Evolutionary conservation across 2,888 invertebrate genomes (phyloP).

Genomic region (Agrotis exclamationis): DNA sequence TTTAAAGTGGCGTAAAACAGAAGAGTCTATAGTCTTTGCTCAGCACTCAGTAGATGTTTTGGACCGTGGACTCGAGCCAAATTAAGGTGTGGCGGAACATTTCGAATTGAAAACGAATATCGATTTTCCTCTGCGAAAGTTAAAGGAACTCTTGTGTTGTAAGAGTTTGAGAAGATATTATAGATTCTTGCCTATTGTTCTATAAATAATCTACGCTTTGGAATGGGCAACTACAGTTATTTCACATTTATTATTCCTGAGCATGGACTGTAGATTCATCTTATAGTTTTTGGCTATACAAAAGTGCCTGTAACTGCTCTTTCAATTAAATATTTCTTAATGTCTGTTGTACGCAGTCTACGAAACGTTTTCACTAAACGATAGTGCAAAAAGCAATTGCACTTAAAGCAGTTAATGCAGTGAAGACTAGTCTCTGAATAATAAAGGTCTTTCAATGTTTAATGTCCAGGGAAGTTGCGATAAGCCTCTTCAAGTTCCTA

Average conservation of each 20-base stretch:
- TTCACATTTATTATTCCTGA: no score
- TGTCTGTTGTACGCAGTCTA: not conserved
- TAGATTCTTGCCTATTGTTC: no score
- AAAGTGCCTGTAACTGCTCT: no score
- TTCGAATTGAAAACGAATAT: not conserved
- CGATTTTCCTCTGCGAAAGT: not conserved
- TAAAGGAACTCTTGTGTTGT: not conserved
- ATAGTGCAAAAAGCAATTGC: slow-evolving; percentile 6
- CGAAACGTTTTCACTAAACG: not conserved
- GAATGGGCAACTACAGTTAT: no score
- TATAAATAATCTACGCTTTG: no score
- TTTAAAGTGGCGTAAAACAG: slow-evolving; percentile 4
- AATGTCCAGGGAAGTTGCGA: slow-evolving; percentile 29
- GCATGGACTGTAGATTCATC: no score
- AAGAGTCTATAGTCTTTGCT: slow-evolving; percentile 6
- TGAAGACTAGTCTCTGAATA: slow-evolving; percentile 35
- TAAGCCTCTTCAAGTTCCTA: slow-evolving; percentile 36
- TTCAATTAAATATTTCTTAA: no score
- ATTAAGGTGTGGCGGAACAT: slow-evolving; percentile 9
- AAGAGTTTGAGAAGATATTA: not conserved
- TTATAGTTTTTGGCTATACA: no score
- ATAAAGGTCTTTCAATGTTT: slow-evolving; percentile 38
- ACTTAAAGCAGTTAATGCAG: slow-evolving; percentile 24
- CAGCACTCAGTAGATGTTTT: not conserved
- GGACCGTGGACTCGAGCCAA: not conserved